Conservation (phyloP, 2,888 invertebrate species). For the Cheilosia vernalis region DNA sequence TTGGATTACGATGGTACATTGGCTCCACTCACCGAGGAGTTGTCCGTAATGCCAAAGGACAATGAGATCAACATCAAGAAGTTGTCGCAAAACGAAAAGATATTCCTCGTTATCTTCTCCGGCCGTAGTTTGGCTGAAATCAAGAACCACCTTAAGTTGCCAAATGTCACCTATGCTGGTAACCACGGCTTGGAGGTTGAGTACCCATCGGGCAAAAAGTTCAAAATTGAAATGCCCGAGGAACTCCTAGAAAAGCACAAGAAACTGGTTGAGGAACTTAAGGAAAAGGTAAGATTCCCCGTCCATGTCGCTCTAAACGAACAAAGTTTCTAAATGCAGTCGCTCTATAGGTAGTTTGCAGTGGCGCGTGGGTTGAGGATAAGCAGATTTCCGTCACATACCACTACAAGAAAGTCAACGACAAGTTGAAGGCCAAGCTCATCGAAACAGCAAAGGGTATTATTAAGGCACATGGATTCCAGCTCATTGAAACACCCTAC, state of each 20-base stretch:
- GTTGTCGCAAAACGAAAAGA: conserved; percentile 88
- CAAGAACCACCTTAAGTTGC: conserved; percentile 86
- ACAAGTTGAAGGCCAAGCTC: conserved; percentile 85
- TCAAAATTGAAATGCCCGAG: conserved; percentile 90
- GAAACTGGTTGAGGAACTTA: conserved; percentile 87
- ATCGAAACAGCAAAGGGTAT: conserved; percentile 86
- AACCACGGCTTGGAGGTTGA: conserved; percentile 90
- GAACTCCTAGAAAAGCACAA: conserved; percentile 88
- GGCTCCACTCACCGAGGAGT: conserved; percentile 89
- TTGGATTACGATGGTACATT: conserved; percentile 91
- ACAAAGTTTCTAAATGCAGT: not conserved
- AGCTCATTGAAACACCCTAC: conserved; percentile 88
- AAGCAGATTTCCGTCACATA: conserved; percentile 90
- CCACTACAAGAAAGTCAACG: conserved; percentile 89
- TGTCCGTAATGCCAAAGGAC: conserved; percentile 86
- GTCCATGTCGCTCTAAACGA: not conserved
- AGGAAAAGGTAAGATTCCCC: conserved; percentile 85
- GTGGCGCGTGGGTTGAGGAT: conserved; percentile 91
- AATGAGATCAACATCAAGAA: conserved; percentile 89
- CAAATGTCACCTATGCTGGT: conserved; percentile 89
- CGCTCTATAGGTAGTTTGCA: conserved; percentile 85
- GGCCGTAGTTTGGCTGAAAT: conserved; percentile 90
- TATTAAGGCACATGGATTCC: conserved; percentile 88
- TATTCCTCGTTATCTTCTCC: conserved; percentile 89
- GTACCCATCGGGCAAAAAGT: conserved; percentile 90